phyloP scores from a whole-genome alignment of 92 coral and sea anemone genomes.

The Palythoa heliodiscus region DNA sequence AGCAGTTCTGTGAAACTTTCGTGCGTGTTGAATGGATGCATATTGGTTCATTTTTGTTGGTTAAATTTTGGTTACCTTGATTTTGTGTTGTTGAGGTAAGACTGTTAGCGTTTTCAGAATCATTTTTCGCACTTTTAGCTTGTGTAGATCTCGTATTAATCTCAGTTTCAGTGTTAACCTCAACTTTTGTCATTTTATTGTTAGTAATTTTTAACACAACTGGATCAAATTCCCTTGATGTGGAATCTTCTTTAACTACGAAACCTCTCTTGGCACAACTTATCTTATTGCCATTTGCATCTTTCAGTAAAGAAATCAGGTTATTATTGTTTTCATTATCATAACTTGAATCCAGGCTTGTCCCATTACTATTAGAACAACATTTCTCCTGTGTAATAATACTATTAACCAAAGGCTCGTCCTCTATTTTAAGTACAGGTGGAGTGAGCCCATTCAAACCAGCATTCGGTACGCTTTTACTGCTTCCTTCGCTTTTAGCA shows the following conservation, averaged over 20 bases:
- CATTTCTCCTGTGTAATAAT: background rate
- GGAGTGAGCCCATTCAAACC: slow-evolving; percentile 17
- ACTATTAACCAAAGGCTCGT: slow-evolving; percentile 8
- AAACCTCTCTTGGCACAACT: background rate
- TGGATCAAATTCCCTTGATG: slow-evolving; percentile 49
- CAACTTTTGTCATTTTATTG: slow-evolving; percentile 25
- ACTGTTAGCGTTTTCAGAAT: background rate
- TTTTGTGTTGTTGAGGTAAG: background rate
- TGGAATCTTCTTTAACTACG: background rate
- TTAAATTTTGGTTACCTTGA: background rate
- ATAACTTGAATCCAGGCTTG: background rate
- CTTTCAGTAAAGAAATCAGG: background rate
- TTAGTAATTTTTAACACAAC: slow-evolving; percentile 42
- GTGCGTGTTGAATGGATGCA: slow-evolving; percentile 22
- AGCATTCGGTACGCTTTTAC: background rate
- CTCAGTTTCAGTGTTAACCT: background rate
- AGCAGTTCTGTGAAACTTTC: slow-evolving; percentile 17
- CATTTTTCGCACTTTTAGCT: background rate
- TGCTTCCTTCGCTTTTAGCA: slow-evolving; percentile 3
- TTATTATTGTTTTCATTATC: background rate
- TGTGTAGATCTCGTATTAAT: background rate
- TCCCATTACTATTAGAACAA: background rate
- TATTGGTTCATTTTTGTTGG: background rate
- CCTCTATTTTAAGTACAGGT: slow-evolving; percentile 33
- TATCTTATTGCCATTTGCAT: background rate